Conservation (phyloP, 2,113 vertebrate genomes). For the Scortum barcoo region DNA sequence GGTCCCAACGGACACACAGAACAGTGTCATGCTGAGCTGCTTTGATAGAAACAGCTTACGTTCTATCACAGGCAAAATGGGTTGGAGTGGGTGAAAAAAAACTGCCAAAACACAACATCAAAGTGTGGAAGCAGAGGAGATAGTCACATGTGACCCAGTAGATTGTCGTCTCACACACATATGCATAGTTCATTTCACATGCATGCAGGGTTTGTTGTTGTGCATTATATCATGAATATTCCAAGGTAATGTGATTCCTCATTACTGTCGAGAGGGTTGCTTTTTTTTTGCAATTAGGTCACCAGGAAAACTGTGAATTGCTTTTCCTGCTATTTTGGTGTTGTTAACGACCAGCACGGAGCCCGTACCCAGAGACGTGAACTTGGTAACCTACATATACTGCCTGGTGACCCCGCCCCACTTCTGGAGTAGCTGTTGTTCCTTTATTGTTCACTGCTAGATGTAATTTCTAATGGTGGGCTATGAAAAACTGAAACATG, state of each 20-base stretch:
- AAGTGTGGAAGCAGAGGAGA: slow-evolving; percentile 53
- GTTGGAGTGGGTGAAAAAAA: slow-evolving; percentile 26
- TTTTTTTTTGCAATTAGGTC: slow-evolving; percentile 49
- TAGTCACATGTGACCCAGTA: slow-evolving; percentile 45
- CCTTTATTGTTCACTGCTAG: neutral
- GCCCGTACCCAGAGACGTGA: slow-evolving; percentile 7
- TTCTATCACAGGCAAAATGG: slow-evolving; percentile 59
- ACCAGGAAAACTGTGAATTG: slow-evolving; percentile 5
- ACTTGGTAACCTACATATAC: neutral
- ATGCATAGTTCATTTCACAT: slow-evolving; percentile 7
- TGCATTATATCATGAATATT: slow-evolving; percentile 37
- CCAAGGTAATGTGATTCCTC: slow-evolving; percentile 43
- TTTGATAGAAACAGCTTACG: slow-evolving; percentile 78
- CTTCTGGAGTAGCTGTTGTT: neutral
- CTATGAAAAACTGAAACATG: neutral
- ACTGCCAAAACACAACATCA: slow-evolving; percentile 71
- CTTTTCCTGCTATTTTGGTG: slow-evolving; percentile 21
- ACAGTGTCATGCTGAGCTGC: slow-evolving; percentile 57
- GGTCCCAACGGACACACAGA: slow-evolving; percentile 58
- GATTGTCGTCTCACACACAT: slow-evolving; percentile 27
- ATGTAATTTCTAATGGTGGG: neutral
- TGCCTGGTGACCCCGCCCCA: neutral
- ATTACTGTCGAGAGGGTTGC: slow-evolving; percentile 30
- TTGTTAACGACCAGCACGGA: slow-evolving; percentile 35
- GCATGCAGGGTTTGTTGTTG: slow-evolving; percentile 26